Evolutionary conservation across 1,140 invertebrate genomes (phyloP), one percentile per base, ranked within the genome.

Genomic region (Potamilus streckersoni): DNA sequence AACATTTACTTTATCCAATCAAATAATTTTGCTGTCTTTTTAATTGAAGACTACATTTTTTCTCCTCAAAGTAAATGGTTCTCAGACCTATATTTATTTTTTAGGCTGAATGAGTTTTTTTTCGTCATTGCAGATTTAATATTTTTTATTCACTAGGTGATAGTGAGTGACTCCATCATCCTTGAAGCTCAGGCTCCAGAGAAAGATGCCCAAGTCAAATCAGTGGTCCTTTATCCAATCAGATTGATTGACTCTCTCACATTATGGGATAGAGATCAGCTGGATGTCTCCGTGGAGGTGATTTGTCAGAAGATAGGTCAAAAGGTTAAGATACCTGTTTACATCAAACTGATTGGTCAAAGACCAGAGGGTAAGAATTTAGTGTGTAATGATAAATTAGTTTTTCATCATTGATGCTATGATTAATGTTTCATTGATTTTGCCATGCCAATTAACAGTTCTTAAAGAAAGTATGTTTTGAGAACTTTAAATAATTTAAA

Each of bases 281-380:
- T 84, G n/a, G 84, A 88, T 79, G 78, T 86, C 15, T 79, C 57
- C 63, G 80, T 89, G 11, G 83, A 85, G 66, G 27, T 88, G 31
- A 77, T 72, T 62, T 81, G 84, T 71, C 63, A 63, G 17, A 80
- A 80, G 19, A 88, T 85, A 27, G 85, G 86, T 61, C 87, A 89
- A 69, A 82, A 79, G 73, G 82, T 85, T 31, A 83, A 79, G 55
- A 63, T 89, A 12, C 83, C 85, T n/a, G 82, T 88, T 16, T 79
- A 69, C 14, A 79, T 88, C 17, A 85, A 86, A 63, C 79, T 88
- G 71, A 80, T 87, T 75, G 88, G 86, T 67, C 81, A 83, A 55
- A 86, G 83, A 63, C 83, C 84, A 27, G 82, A 83, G 68, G 76
- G 85, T 85, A 82, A 80, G 78, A 70, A n/a, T 17, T 73, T 13